Evolutionary conservation across 2,888 invertebrate species (phyloP).

Genomic region (Monochamus alternatus): DNA sequence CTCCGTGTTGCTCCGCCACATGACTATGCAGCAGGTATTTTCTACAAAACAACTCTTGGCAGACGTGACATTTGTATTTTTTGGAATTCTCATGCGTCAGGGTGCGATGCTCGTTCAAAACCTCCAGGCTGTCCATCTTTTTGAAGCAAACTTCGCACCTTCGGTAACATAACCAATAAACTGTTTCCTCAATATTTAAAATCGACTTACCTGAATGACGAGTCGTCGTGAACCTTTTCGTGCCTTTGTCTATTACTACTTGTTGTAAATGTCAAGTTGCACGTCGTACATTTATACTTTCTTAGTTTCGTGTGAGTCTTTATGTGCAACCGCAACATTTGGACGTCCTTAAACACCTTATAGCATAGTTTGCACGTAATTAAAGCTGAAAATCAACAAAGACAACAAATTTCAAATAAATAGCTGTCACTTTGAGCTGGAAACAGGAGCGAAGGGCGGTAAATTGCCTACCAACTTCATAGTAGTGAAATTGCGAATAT

Average conservation of each 20-base stretch:
- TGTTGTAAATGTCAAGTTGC: background rate
- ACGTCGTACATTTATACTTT: conserved; percentile 2
- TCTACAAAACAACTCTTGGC: background rate
- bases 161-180: background rate
- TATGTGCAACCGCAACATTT: background rate
- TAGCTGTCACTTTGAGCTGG: too few relatives aligned
- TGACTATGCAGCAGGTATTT: conserved; percentile 6
- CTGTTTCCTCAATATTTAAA: background rate
- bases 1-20: background rate
- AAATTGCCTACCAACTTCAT: too few relatives aligned
- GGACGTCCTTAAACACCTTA: background rate
- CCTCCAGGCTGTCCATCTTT: background rate
- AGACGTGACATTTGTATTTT: background rate
- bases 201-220: background rate
- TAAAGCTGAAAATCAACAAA: background rate
- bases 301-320: background rate
- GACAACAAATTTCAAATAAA: too few relatives aligned
- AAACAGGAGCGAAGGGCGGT: too few relatives aligned
- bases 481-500: too few relatives aligned
- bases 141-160: conserved; percentile 3
- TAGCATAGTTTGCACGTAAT: background rate
- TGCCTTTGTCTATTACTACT: background rate
- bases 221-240: background rate
- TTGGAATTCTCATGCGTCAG: background rate
- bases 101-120: background rate